Percentiles rank a stretch among this genome's conserved stretches.
Evolutionary conservation across 2,113 vertebrate species (phyloP).

Genomic region (Oceanodroma tethys): DNA sequence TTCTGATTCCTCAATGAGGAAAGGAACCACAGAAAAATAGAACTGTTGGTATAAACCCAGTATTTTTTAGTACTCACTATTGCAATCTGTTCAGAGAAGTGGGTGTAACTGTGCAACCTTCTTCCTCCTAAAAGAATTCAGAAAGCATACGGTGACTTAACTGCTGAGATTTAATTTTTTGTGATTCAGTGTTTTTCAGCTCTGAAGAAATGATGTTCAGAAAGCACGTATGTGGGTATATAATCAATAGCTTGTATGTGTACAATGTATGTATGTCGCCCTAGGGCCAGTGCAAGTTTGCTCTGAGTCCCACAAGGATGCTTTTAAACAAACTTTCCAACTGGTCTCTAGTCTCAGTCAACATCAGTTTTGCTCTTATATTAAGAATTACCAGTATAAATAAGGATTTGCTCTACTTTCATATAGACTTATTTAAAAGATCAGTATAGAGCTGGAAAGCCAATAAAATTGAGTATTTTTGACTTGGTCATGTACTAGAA

Average conservation of each 20-base stretch:
- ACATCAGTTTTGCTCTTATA: not conserved
- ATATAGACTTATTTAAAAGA: not conserved
- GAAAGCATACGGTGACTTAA: not conserved
- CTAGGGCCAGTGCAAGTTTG: not conserved
- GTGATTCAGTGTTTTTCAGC: not conserved
- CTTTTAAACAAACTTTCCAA: not conserved
- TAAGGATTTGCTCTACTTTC: not conserved
- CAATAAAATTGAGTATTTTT: not conserved
- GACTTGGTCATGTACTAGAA: not conserved
- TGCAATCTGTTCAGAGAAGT: not conserved
- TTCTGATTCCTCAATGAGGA: conserved; percentile 1
- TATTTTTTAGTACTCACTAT: not conserved
- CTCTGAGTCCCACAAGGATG: not conserved
- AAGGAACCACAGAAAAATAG: not conserved
- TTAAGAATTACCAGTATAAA: not conserved
- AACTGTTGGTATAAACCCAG: not conserved
- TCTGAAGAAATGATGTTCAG: not conserved
- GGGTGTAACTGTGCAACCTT: not conserved
- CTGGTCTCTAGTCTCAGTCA: not conserved
- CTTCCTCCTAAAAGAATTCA: not conserved
- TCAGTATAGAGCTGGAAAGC: not conserved
- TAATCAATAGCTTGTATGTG: not conserved
- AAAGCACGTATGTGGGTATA: not conserved
- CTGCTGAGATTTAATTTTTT: not conserved
- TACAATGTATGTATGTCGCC: not conserved